These are phyloP conservation scores for Xenopus laevis DNA, from an alignment of 2,113 vertebrate species.

Conservation along the genomic window DNA sequence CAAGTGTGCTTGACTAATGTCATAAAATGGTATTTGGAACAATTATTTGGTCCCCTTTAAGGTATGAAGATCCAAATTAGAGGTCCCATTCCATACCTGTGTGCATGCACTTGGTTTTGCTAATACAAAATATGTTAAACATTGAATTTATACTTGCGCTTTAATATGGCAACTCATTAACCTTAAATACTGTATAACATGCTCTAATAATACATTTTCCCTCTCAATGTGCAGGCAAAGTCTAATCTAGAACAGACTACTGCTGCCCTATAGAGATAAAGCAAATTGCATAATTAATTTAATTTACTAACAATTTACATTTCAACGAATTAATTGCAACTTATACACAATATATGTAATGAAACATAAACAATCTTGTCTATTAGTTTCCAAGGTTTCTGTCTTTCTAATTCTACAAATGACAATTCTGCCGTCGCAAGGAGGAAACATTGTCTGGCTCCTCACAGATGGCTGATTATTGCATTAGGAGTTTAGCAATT, in stretches of 20 bases:
- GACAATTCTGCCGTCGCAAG: constrained; percentile 3
- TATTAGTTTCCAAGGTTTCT: constrained; percentile 18
- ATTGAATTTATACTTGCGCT: too few species aligned
- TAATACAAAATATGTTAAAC: too few species aligned
- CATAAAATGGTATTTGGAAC: too few species aligned
- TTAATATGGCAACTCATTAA: too few species aligned
- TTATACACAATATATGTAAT: constrained; percentile 23
- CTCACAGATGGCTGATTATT: constrained; percentile 36
- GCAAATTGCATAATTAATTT: constrained; percentile 19
- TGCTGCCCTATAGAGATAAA: constrained; percentile 2
- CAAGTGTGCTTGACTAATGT: too few species aligned
- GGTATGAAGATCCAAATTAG: too few species aligned
- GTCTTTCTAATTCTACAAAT: constrained; percentile 24
- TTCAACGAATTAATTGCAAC: neutral
- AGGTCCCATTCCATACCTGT: too few species aligned
- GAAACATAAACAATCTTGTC: constrained; percentile 22
- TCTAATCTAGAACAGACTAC: neutral
- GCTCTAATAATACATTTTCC: too few species aligned
- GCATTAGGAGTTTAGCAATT: constrained; percentile 5
- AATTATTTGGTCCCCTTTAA: too few species aligned
- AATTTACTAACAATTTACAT: constrained; percentile 20
- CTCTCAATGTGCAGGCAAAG: too few species aligned
- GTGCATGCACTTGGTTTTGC: too few species aligned
- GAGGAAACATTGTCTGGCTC: constrained; percentile 27
- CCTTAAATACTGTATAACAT: too few species aligned